These are phyloP conservation scores for Bolinopsis microptera DNA, from an alignment of 37 sponge, comb jelly and placozoan species.

Conservation along the genomic window DNA sequence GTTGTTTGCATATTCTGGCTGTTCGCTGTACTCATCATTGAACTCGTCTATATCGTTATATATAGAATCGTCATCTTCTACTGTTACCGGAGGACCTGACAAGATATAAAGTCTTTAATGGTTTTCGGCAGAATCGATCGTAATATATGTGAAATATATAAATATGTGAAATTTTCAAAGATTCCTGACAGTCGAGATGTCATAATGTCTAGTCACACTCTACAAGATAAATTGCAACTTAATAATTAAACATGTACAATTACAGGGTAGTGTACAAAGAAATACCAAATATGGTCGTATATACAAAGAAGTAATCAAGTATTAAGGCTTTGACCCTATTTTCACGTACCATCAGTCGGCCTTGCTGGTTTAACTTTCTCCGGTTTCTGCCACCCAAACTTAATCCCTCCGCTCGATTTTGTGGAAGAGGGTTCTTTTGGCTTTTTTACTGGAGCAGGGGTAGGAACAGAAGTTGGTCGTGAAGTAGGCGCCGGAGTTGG, in stretches of 20 bases:
- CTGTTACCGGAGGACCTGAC: not conserved
- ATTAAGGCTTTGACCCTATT: no score
- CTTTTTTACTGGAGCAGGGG: not conserved
- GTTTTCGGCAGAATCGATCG: not conserved
- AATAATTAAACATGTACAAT: no score
- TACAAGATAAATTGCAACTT: no score
- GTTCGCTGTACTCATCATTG: not conserved
- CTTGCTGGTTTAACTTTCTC: not conserved
- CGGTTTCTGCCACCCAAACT: not conserved
- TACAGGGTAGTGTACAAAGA: no score
- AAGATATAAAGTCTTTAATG: not conserved
- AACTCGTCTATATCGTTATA: not conserved
- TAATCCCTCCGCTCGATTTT: not conserved
- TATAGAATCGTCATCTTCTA: not conserved
- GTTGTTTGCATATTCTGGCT: constrained; percentile 9
- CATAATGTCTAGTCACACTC: no score
- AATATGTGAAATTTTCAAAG: no score
- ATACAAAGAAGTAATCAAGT: no score
- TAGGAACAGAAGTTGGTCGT: not conserved
- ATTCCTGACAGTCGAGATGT: no score
- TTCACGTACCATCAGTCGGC: not conserved
- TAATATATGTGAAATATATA: no score
- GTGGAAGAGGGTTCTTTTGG: not conserved
- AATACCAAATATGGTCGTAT: no score
- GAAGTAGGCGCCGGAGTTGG: not conserved